Evolutionary conservation across 2,113 vertebrate species (phyloP).

Genomic region (Corythaixoides concolor): DNA sequence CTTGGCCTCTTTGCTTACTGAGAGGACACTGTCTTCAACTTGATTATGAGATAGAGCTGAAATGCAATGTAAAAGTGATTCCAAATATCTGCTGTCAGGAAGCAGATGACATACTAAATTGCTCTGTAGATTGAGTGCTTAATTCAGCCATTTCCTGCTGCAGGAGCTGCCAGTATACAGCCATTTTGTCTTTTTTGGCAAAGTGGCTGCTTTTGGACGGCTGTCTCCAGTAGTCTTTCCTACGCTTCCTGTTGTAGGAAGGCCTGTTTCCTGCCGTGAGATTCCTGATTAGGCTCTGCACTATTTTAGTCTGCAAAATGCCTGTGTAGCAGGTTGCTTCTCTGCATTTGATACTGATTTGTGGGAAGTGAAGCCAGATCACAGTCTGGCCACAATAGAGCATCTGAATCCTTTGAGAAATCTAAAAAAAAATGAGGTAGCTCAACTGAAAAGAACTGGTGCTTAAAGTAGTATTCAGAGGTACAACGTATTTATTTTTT

Average conservation of each 20-base stretch:
- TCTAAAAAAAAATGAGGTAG: background rate
- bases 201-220: constrained; percentile 58
- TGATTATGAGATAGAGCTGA: constrained; percentile 68
- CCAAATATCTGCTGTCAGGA: constrained; percentile 81
- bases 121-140: constrained; percentile 78
- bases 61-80: constrained; percentile 71
- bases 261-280: constrained; percentile 80
- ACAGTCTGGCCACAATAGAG: constrained; percentile 24
- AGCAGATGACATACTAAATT: constrained; percentile 83
- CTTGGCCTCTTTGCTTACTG: constrained; percentile 59
- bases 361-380: constrained; percentile 59
- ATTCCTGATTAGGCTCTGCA: constrained; percentile 75
- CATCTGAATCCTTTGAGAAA: constrained; percentile 57
- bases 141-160: constrained; percentile 80
- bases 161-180: constrained; percentile 70
- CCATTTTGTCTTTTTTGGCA: constrained; percentile 83
- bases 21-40: constrained; percentile 40
- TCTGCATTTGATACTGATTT: constrained; percentile 63
- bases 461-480: background rate
- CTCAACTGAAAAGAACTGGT: background rate
- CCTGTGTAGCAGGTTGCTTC: constrained; percentile 49
- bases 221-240: constrained; percentile 83
- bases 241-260: constrained; percentile 80
- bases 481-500: constrained; percentile 12
- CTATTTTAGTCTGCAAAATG: constrained; percentile 77